Evolutionary conservation across 2,888 invertebrate genomes (phyloP).

Genomic region (Eulithis prunata): DNA sequence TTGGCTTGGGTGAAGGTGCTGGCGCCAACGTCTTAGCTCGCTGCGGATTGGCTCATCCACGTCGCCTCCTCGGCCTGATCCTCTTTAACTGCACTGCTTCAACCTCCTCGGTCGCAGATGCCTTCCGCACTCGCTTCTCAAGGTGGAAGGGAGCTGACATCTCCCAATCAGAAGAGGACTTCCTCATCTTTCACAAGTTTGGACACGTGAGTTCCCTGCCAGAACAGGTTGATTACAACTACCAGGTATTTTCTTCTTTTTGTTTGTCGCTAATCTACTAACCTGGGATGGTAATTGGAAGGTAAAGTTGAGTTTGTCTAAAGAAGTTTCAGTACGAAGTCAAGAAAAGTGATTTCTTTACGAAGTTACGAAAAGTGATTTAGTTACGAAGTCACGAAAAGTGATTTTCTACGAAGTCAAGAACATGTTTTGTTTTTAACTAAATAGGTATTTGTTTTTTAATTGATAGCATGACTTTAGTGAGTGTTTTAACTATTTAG

Average conservation of each 20-base stretch:
- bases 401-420: no score
- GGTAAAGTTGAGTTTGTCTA: constrained; percentile 17
- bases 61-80: constrained; percentile 90
- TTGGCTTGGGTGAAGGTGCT: constrained; percentile 94
- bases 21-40: constrained; percentile 94
- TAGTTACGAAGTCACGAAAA: no score
- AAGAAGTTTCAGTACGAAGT: background rate
- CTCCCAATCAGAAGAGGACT: constrained; percentile 94
- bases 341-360: background rate
- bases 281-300: constrained; percentile 35
- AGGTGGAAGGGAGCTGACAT: constrained; percentile 93
- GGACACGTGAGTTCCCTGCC: constrained; percentile 90
- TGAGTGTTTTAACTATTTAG: background rate
- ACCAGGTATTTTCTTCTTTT: constrained; percentile 70
- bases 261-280: constrained; percentile 62
- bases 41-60: constrained; percentile 92
- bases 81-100: constrained; percentile 95
- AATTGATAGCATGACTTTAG: no score
- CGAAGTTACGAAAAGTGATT: no score
- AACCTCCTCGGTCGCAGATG: constrained; percentile 93
- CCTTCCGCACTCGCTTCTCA: constrained; percentile 93
- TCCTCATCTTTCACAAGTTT: constrained; percentile 95
- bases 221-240: constrained; percentile 63
- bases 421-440: no score
- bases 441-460: no score